phyloP scores from a whole-genome alignment of 1,140 invertebrate genomes.

The Rhagoletis zephyria region DNA sequence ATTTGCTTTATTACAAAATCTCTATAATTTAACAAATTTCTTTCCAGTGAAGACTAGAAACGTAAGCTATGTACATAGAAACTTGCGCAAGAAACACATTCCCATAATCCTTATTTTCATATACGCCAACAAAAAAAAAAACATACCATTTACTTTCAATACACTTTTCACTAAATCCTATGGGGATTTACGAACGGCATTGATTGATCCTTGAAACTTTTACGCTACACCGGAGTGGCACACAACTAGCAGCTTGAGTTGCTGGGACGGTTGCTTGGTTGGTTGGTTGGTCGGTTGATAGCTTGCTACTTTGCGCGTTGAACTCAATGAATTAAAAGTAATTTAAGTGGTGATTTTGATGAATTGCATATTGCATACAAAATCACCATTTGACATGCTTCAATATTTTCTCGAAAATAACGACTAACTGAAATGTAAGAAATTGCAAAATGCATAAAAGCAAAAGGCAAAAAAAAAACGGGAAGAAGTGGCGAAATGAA shows the following conservation, averaged over 20 bases:
- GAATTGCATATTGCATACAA: conserved; percentile 52
- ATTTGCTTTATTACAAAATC: conserved; percentile 1
- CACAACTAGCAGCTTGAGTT: neutral
- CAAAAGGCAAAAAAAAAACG: neutral
- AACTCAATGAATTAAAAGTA: conserved; percentile 52
- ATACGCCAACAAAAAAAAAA: conserved; percentile 3
- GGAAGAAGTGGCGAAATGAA: neutral
- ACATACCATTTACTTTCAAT: neutral
- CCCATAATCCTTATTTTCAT: conserved; percentile 19
- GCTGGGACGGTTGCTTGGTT: neutral
- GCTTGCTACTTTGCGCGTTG: conserved; percentile 31
- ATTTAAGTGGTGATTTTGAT: conserved; percentile 52
- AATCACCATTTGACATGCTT: conserved; percentile 50
- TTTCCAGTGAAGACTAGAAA: too few species aligned
- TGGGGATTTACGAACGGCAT: conserved; percentile 30
- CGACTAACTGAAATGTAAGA: conserved; percentile 10
- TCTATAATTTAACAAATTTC: conserved; percentile 29
- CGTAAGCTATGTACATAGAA: too few species aligned
- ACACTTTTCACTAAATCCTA: conserved; percentile 29
- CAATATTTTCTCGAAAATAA: conserved; percentile 37
- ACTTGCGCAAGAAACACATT: neutral
- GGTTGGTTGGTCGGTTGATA: neutral
- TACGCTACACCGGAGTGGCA: conserved; percentile 5
- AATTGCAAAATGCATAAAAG: neutral
- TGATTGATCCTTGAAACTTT: conserved; percentile 51